Evolutionary conservation across 1,140 invertebrate genomes (phyloP), one percentile per base, ranked within the genome.

Genomic region (Drosophila ananassae): DNA sequence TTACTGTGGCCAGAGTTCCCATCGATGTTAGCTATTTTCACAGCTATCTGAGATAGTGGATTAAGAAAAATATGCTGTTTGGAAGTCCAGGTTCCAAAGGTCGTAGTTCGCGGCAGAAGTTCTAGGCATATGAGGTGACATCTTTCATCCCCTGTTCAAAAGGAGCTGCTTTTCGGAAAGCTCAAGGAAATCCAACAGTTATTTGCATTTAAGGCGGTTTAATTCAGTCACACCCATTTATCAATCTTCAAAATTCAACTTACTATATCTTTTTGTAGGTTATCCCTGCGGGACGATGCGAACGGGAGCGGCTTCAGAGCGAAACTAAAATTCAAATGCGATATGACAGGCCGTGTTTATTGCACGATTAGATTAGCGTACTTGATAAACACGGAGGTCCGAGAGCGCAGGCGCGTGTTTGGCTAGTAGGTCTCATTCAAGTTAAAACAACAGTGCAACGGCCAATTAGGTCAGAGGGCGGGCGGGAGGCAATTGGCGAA

Each of bases 311-410:
- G 74, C 69, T 78, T 82, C 24, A 56, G 39, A 55, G 68, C 41
- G 53, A 82, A 69, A 69, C 66, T 69, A 32, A 69, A 13, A n/a
- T 52, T 37, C 6, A 21, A 21, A 51, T 37, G 53, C 72, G 66
- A 17, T 51, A 17, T 54, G 59, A 30, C 51, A 57, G 39, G 32
- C 54, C 52, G 48, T 46, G 57, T 73, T 68, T 63, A 68, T 50
- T 37, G 48, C 50, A 61, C 68, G 82, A 87, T 89, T 79, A 82
- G 83, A 87, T 82, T 82, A 85, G 51, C 37, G 48, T 34, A 37
- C 44, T 30, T 83, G 79, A 87, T 89, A 89, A 76, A 64, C 34
- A 39, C 48, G 48, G 37, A 21, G 39, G 39, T 22, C 13, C 6
- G 6, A 78, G 10, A 41, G 82, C 82, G 82, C 82, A 87, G 34